Conservation (phyloP, 2,113 vertebrate species). For the Pterophyllum scalare region DNA sequence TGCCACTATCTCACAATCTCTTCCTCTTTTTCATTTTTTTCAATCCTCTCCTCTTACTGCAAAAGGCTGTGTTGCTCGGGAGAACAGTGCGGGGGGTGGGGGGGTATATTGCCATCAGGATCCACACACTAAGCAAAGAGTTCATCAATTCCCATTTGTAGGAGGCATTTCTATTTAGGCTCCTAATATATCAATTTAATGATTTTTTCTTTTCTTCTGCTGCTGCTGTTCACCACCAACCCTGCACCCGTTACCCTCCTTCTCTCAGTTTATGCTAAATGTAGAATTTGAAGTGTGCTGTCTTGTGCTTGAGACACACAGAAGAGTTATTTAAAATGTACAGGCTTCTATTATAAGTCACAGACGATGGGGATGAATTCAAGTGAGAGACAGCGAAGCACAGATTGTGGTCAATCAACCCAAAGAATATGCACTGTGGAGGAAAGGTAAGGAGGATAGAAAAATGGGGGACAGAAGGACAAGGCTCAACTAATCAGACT, state of each 20-base stretch:
- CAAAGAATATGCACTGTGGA: neutral
- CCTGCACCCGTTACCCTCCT: slow-evolving; percentile 7
- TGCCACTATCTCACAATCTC: slow-evolving; percentile 47
- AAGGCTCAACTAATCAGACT: neutral
- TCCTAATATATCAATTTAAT: slow-evolving; percentile 83
- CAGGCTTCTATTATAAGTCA: slow-evolving; percentile 39
- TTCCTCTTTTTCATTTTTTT: slow-evolving; percentile 31
- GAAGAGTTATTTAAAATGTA: slow-evolving; percentile 55
- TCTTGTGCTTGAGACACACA: slow-evolving; percentile 43
- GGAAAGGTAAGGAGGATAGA: neutral
- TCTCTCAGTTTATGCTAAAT: slow-evolving; percentile 52
- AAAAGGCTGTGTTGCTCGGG: slow-evolving; percentile 62
- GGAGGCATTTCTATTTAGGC: slow-evolving; percentile 82
- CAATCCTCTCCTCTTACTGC: slow-evolving; percentile 61
- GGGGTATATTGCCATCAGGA: slow-evolving; percentile 62
- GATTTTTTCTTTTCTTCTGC: slow-evolving; percentile 51
- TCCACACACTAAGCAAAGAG: slow-evolving; percentile 74
- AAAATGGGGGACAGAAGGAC: neutral
- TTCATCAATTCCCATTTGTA: slow-evolving; percentile 84
- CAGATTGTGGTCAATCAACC: slow-evolving; percentile 1
- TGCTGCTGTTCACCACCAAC: slow-evolving; percentile 34
- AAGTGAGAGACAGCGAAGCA: slow-evolving; percentile 4
- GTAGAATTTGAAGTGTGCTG: slow-evolving; percentile 65
- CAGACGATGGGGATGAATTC: slow-evolving; percentile 17
- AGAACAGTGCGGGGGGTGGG: slow-evolving; percentile 42